Conservation (phyloP, 2,113 vertebrate species). For the Rhinogobius similis region DNA sequence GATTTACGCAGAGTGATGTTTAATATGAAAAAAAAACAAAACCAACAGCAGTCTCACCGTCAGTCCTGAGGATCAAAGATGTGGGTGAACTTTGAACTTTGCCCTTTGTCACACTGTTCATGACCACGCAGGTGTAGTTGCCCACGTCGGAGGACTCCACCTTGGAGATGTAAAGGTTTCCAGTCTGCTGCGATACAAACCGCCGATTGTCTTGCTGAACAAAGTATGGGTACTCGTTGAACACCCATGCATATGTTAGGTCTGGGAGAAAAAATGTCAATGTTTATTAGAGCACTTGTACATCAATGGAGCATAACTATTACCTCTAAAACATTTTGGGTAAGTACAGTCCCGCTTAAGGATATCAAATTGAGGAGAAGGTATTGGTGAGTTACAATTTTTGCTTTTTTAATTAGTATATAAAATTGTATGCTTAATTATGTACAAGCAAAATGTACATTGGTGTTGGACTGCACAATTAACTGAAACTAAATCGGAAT, state of each 20-base stretch:
- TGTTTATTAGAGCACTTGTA: not conserved
- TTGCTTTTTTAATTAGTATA: not conserved
- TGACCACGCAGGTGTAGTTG: conserved; percentile 90
- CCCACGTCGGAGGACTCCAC: conserved; percentile 89
- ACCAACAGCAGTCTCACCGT: conserved; percentile 87
- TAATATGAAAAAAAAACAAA: too few species aligned
- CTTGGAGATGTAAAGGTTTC: conserved; percentile 92
- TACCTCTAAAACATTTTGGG: not conserved
- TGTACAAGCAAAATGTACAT: too few species aligned
- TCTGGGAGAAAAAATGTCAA: conserved; percentile 64
- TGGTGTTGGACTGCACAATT: too few species aligned
- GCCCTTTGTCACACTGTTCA: conserved; percentile 79
- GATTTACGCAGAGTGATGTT: too few species aligned
- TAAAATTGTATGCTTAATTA: not conserved
- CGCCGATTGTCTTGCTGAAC: conserved; percentile 90
- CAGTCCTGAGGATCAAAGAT: conserved; percentile 85
- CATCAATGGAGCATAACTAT: not conserved
- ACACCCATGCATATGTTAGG: conserved; percentile 88
- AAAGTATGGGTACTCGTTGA: conserved; percentile 89
- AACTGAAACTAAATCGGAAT: too few species aligned
- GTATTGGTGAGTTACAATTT: not conserved
- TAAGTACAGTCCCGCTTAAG: not conserved
- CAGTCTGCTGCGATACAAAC: conserved; percentile 92
- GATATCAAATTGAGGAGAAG: not conserved
- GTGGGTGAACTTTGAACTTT: conserved; percentile 87